Conservation (phyloP, 1,140 invertebrate genomes). For the Coptotermes formosanus region DNA sequence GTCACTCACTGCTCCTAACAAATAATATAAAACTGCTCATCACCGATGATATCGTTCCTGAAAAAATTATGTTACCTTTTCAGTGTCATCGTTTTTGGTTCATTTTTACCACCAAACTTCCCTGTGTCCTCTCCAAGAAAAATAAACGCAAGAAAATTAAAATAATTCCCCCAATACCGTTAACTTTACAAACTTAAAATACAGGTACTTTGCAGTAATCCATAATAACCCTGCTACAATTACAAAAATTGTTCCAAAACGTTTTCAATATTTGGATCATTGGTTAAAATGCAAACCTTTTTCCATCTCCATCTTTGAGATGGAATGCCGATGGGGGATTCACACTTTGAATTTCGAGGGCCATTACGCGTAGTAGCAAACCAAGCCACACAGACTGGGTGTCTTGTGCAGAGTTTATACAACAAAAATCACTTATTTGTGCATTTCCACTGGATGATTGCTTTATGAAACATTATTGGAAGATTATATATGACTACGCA, state of each 20-base stretch:
- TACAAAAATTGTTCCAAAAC: background rate
- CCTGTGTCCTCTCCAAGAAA: background rate
- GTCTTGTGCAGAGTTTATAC: constrained; percentile 3
- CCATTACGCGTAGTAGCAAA: constrained; percentile 1
- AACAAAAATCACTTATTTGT: constrained; percentile 16
- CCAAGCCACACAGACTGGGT: constrained; percentile 11
- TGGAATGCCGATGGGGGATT: constrained; percentile 7
- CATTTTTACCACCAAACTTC: background rate
- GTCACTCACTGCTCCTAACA: background rate
- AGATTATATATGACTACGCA: constrained; percentile 9
- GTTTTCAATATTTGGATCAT: background rate
- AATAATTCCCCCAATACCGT: background rate
- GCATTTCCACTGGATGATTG: background rate
- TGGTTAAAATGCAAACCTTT: constrained; percentile 19
- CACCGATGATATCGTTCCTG: background rate
- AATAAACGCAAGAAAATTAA: background rate
- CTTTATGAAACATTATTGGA: constrained; percentile 3
- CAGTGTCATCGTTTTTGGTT: background rate
- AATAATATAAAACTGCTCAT: background rate
- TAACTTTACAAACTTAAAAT: background rate
- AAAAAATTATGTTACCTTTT: background rate
- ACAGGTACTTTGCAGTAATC: background rate
- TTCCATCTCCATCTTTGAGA: constrained; percentile 12
- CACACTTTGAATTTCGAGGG: constrained; percentile 15
- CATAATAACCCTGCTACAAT: background rate